Conservation (phyloP, 2,888 invertebrate species). For the Hirtodrosophila trivittata region DNA sequence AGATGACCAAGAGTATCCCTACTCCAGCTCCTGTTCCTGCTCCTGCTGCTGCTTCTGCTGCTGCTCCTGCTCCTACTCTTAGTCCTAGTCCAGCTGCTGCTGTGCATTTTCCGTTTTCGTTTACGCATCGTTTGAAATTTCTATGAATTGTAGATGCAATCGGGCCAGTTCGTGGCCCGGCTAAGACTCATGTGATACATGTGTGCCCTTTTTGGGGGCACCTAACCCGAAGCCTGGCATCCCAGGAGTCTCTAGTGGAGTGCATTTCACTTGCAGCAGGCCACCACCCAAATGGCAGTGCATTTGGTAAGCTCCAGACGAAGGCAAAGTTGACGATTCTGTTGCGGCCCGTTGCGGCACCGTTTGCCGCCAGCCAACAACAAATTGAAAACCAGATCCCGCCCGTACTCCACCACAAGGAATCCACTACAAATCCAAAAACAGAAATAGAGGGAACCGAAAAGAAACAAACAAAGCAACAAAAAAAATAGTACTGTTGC, state of each 20-base stretch:
- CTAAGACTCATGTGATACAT: slow-evolving; percentile 77
- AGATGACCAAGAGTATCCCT: slow-evolving; percentile 37
- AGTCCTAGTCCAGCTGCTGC: slow-evolving; percentile 24
- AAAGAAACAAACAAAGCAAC: slow-evolving; percentile 22
- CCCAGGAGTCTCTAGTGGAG: slow-evolving; percentile 22
- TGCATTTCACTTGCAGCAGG: slow-evolving; percentile 73
- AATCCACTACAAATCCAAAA: slow-evolving; percentile 35
- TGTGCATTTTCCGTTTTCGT: slow-evolving; percentile 79
- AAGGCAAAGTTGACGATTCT: slow-evolving; percentile 77
- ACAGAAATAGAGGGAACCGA: slow-evolving; percentile 15
- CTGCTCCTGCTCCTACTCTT: not conserved
- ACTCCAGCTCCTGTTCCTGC: slow-evolving; percentile 11
- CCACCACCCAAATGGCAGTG: slow-evolving; percentile 37
- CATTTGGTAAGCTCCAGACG: slow-evolving; percentile 77
- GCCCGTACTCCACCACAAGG: slow-evolving; percentile 30
- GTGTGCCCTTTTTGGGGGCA: slow-evolving; percentile 16
- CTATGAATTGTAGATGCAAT: slow-evolving; percentile 83
- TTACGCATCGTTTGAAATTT: slow-evolving; percentile 81
- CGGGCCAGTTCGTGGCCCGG: slow-evolving; percentile 70
- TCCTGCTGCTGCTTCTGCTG: not conserved
- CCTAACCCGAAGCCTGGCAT: not conserved
- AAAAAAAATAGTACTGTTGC: slow-evolving; percentile 46
- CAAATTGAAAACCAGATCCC: slow-evolving; percentile 15
- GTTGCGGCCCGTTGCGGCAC: slow-evolving; percentile 51
- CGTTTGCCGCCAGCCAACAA: slow-evolving; percentile 54